phyloP scores from a whole-genome alignment of 2,888 invertebrate species.

The Tipula unca region DNA sequence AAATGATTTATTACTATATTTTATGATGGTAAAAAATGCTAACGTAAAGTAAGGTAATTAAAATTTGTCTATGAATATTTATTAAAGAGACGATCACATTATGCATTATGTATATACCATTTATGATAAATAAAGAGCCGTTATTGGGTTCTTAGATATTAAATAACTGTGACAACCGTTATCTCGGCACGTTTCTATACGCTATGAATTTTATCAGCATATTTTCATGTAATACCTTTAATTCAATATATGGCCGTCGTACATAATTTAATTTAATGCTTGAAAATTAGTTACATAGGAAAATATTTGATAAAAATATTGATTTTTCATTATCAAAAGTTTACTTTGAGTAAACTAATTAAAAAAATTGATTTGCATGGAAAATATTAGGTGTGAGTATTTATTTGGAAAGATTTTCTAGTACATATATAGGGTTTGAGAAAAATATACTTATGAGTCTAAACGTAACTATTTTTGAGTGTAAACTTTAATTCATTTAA shows the following conservation, averaged over 20 bases:
- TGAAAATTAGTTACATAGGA: neutral
- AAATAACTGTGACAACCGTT: neutral
- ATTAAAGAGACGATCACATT: neutral
- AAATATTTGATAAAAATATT: neutral
- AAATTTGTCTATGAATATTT: neutral
- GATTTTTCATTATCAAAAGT: neutral
- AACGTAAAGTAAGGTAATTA: neutral
- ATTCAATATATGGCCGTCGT: neutral
- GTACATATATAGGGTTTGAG: too few relatives aligned
- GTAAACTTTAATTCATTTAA: too few relatives aligned
- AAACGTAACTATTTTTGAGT: too few relatives aligned
- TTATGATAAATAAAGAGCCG: too few relatives aligned
- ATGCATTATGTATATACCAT: neutral
- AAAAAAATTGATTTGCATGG: neutral
- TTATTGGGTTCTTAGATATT: neutral
- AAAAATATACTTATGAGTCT: too few relatives aligned
- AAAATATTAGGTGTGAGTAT: neutral
- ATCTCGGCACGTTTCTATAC: neutral
- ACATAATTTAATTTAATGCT: neutral
- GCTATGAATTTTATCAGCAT: neutral
- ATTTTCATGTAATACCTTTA: neutral
- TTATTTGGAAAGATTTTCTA: too few relatives aligned
- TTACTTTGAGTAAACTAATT: slow-evolving; percentile 4
- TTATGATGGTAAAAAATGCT: neutral
- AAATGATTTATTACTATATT: neutral